A percentile compares a stretch with the other conserved stretches of the same genome.
Evolutionary conservation across 2,113 vertebrate species (phyloP).

Genomic region (Etheostoma spectabile): DNA sequence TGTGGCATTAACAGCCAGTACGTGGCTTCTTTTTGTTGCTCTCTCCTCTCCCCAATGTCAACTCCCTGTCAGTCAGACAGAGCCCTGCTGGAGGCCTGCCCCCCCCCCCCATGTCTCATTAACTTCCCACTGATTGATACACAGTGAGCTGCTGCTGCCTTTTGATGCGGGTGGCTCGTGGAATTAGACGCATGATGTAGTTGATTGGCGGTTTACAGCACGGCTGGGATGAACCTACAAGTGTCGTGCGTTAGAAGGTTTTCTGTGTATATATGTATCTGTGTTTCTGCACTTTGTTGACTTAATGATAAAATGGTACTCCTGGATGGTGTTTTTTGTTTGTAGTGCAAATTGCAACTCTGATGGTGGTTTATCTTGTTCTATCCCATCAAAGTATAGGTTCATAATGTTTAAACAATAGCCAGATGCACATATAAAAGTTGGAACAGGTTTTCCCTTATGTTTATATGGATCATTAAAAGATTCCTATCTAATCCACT

Average conservation of each 20-base stretch:
- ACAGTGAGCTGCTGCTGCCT: conserved; percentile 52
- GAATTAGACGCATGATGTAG: conserved; percentile 47
- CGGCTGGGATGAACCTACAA: conserved; percentile 14
- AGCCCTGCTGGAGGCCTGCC: conserved; percentile 31
- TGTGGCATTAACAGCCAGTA: conserved; percentile 24
- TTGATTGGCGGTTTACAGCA: conserved; percentile 15
- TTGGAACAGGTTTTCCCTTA: neutral
- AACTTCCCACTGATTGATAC: conserved; percentile 74
- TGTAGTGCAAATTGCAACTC: neutral
- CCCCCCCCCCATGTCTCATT: conserved; percentile 62
- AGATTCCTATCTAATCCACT: neutral
- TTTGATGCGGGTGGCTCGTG: conserved; percentile 11
- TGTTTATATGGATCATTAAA: neutral
- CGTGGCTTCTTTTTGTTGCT: conserved; percentile 18
- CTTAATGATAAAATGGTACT: conserved; percentile 6
- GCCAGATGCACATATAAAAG: neutral
- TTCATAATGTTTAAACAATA: neutral
- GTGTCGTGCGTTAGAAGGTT: conserved; percentile 7
- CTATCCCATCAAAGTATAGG: neutral
- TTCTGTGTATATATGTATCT: neutral
- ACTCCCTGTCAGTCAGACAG: conserved; percentile 44
- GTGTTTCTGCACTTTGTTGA: conserved; percentile 9
- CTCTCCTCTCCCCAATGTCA: neutral
- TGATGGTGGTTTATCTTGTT: neutral
- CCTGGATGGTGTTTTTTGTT: neutral